These are phyloP conservation scores for Gopherus evgoodei DNA, from an alignment of 2,113 vertebrate species.

Conservation along the genomic window DNA sequence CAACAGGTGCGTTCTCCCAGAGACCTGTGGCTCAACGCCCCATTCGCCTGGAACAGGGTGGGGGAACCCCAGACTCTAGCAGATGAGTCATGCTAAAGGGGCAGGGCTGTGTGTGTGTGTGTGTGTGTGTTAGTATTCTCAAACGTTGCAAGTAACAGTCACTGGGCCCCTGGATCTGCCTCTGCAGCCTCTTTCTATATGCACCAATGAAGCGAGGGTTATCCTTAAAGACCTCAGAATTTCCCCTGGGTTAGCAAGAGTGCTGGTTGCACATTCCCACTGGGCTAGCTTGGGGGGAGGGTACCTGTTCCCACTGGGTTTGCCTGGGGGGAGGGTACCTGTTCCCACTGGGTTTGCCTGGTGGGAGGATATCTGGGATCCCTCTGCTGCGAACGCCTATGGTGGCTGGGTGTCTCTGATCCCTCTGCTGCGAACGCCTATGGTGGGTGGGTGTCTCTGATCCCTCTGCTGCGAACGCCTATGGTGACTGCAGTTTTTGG, in stretches of 20 bases:
- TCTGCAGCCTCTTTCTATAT: neutral
- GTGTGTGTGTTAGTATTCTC: neutral
- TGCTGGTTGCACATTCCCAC: neutral
- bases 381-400: neutral
- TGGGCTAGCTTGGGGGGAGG: neutral
- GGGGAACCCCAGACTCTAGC: no score
- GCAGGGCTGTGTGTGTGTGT: no score
- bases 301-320: accelerated
- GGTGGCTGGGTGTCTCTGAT: neutral
- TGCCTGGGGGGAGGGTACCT: neutral
- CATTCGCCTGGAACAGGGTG: neutral
- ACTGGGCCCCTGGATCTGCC: neutral
- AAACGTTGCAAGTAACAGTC: neutral
- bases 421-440: neutral
- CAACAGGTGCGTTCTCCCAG: neutral
- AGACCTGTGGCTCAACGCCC: neutral
- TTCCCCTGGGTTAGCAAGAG: neutral
- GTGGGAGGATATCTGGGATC: neutral
- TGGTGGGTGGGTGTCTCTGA: neutral
- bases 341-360: neutral
- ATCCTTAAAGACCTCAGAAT: neutral
- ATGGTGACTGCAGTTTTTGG: neutral
- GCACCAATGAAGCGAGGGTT: neutral
- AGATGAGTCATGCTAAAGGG: neutral
- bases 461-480: neutral